Base-by-base conservation (phyloP, 2,797 vertebrate genomes). In the Siniperca undulata region DNA sequence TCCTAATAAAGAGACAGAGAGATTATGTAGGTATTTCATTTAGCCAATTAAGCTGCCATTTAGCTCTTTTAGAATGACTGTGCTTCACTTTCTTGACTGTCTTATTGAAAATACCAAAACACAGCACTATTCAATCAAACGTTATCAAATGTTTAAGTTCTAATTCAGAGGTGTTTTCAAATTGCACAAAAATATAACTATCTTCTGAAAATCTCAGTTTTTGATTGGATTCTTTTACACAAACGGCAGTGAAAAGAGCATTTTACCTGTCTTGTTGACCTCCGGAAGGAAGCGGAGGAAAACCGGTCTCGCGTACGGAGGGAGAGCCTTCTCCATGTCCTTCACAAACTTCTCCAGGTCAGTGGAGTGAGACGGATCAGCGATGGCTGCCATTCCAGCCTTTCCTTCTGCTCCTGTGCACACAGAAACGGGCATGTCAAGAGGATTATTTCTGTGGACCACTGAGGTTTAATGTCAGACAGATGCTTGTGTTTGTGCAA, bases 341-440 rank as follows among this genome's bases (percentile, higher is more conserved):
- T 87, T 96, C 16, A 95, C 94, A 75, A 99, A 97, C 79, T 74
- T 91, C 50, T 95, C 96, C 78, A 99, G 93, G 93, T 99, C 95
- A 5, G 95, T 96, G 80, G 83, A 94, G 61, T 94, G 82, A 0
- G 93, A 88, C 0, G 97, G 96, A 83, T 97, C 97, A 0, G 97
- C 98, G 0, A 99, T 94, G 27, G 99, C 98, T 0, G 98, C 99
- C 99, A 99, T 99, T 65, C 98, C 98, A 1, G 98, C 97, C 84
- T 97, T 98, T 19, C 99, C 99, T 82, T 99, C 99, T 0, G 95
- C 95, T 64, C 98, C 99, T 99, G 90, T 22, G 16, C 9, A 62
- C 62, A 75, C 11, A 80, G 14, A 84, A 44, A 75, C 19, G 20
- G 17, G 4, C 4, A 22, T 16, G 64, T 59, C 34, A 56, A 52